These are phyloP conservation scores for Halichoerus grypus DNA, from an alignment of 2,113 vertebrate species.

Conservation along the genomic window DNA sequence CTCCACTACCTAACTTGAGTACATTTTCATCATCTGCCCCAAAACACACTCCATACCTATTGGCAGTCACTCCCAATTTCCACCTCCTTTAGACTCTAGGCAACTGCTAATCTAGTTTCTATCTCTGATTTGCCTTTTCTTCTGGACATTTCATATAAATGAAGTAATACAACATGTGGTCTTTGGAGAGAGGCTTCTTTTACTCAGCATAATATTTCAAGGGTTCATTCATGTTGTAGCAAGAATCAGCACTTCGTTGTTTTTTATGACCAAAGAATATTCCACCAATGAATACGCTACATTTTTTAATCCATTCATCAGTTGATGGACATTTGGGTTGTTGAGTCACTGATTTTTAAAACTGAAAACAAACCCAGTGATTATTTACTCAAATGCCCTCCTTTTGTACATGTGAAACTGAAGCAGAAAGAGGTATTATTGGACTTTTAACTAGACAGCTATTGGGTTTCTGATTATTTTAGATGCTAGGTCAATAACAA, in stretches of 20 bases:
- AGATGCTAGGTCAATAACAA: neutral
- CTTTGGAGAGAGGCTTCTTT: neutral
- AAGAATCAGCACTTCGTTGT: neutral
- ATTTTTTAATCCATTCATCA: neutral
- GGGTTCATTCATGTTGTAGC: neutral
- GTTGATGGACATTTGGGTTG: neutral
- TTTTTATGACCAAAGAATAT: neutral
- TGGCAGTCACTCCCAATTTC: neutral
- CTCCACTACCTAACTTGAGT: neutral
- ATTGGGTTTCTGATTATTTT: neutral
- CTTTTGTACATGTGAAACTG: neutral
- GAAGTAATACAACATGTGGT: neutral
- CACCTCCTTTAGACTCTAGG: neutral
- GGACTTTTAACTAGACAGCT: neutral
- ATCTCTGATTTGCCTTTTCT: neutral
- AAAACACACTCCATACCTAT: neutral
- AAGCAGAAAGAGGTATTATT: neutral
- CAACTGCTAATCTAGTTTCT: neutral
- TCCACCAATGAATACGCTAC: neutral
- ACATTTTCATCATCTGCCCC: neutral
- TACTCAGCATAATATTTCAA: neutral
- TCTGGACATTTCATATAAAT: neutral
- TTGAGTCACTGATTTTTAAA: conserved; percentile 48
- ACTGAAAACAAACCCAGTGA: neutral
- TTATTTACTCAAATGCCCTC: neutral